These are phyloP conservation scores for Pongo abelii DNA, from an alignment of 2,113 vertebrate species.

Conservation along the genomic window DNA sequence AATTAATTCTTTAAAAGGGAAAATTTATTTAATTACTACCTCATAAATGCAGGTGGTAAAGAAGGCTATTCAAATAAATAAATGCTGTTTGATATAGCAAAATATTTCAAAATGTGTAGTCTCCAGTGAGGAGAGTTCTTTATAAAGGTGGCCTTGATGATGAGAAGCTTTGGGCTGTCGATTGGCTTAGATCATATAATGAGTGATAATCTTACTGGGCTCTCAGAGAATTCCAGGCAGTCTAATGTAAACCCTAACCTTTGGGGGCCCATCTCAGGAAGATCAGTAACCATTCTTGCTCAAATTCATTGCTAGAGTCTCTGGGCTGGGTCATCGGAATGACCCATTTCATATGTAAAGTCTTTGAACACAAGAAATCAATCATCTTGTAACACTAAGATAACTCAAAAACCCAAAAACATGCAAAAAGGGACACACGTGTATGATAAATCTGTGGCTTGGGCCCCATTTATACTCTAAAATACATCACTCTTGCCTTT, in stretches of 20 bases:
- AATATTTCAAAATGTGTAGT: slow-evolving; percentile 5
- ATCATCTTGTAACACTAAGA: background rate
- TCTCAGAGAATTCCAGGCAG: background rate
- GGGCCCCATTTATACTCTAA: background rate
- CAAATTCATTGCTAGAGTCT: background rate
- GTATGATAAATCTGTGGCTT: background rate
- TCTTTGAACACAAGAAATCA: background rate
- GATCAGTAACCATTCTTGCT: background rate
- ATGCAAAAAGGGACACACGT: background rate
- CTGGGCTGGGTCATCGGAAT: background rate
- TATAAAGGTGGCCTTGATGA: background rate
- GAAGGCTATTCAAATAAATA: slow-evolving; percentile 5
- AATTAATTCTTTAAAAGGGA: background rate
- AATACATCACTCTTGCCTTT: background rate
- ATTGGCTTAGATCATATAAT: background rate
- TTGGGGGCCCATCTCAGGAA: background rate
- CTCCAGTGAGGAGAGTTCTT: background rate
- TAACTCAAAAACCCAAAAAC: background rate
- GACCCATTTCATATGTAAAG: slow-evolving; percentile 27
- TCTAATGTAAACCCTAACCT: background rate
- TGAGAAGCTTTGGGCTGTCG: background rate
- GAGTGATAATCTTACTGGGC: background rate
- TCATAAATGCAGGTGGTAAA: background rate
- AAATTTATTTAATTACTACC: background rate
- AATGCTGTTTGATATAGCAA: background rate